Percentiles rank a stretch among this genome's conserved stretches.
Evolutionary conservation across 92 coral and sea anemone species (phyloP).

Genomic region (Epizoanthus rinbou): DNA sequence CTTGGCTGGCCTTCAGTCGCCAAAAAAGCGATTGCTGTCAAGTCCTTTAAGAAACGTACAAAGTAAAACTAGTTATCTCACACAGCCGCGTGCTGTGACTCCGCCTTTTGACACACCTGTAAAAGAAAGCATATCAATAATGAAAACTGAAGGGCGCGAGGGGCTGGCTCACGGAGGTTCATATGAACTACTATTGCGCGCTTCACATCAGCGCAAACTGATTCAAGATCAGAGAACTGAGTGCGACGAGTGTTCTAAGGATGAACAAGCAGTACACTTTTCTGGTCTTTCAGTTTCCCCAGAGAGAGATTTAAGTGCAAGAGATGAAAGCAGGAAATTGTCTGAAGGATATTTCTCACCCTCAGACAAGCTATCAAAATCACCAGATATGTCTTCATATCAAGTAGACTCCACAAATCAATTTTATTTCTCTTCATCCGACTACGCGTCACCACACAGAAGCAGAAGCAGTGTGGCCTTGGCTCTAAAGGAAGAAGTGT

Average conservation of each 20-base stretch:
- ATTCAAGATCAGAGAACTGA: neutral
- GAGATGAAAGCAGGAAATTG: neutral
- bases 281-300: conserved; percentile 18
- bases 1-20: conserved; percentile 42
- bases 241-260: neutral
- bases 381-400: neutral
- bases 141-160: neutral
- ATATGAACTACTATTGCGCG: neutral
- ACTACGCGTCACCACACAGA: conserved; percentile 7
- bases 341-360: too few relatives aligned
- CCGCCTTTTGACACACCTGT: conserved; percentile 22
- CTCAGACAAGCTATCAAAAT: too few relatives aligned
- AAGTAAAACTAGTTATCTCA: neutral
- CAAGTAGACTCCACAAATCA: conserved; percentile 4
- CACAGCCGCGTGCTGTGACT: neutral
- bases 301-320: neutral
- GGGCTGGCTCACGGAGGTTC: neutral
- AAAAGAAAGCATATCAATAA: neutral
- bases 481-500: neutral
- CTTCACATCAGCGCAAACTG: neutral
- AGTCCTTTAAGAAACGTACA: conserved; percentile 20
- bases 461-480: neutral
- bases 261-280: neutral
- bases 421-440: conserved; percentile 15
- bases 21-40: conserved; percentile 15